These are phyloP conservation scores for Zosterops japonicus DNA, from an alignment of 2,113 vertebrate genomes.

Conservation along the genomic window DNA sequence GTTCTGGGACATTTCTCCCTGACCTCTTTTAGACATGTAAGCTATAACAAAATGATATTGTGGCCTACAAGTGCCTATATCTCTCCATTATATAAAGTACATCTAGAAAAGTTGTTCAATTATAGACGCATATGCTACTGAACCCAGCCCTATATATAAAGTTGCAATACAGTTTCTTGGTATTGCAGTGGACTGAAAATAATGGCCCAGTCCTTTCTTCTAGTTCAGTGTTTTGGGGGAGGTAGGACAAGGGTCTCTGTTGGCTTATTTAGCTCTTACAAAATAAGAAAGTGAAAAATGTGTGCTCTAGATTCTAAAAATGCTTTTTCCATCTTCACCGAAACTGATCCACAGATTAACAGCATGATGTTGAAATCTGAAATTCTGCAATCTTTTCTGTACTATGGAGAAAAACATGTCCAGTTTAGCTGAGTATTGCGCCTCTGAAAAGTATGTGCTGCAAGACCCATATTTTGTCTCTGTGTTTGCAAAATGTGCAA, in stretches of 20 bases:
- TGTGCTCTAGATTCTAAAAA: neutral
- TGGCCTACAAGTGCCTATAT: neutral
- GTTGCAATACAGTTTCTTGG: neutral
- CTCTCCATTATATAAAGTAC: neutral
- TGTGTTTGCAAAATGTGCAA: neutral
- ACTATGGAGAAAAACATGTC: neutral
- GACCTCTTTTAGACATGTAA: neutral
- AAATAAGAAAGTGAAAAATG: neutral
- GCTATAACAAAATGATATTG: fast-evolving
- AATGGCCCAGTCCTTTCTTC: neutral
- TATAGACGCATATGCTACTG: neutral
- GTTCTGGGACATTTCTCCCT: neutral
- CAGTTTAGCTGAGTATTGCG: neutral
- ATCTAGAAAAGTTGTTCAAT: neutral
- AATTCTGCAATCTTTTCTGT: neutral
- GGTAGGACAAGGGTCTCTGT: neutral
- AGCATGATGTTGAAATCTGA: neutral
- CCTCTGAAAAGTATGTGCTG: neutral
- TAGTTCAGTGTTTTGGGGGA: neutral
- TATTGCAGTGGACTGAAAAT: neutral
- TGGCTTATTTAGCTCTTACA: neutral
- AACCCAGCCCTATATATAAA: neutral
- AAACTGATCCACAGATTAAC: neutral
- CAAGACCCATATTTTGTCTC: neutral
- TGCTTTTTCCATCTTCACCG: neutral